Base-by-base conservation (phyloP, 2,797 vertebrate species). In the Ctenopoma kingsleyae region DNA sequence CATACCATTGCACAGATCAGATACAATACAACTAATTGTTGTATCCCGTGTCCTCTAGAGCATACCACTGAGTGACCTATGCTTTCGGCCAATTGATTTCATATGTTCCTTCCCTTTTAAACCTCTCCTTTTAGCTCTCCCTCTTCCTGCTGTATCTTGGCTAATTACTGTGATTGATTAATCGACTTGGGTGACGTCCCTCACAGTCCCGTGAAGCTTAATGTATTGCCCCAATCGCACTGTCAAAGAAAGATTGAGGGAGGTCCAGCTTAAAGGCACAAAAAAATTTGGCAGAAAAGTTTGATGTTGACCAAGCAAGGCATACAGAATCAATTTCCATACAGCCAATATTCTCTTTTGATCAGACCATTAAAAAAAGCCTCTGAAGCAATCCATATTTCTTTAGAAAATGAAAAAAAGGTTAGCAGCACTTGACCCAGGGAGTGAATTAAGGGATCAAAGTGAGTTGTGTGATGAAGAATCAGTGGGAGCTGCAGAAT, bases 111-210 rank as follows among this genome's bases (percentile, higher is more conserved):
- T 82, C 70, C 63, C 47, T 52, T 67, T 63, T 65, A 47, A 73
- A 16, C 44, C 36, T 54, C 54, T 69, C 5, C 20, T 58, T 62
- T 38, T 19, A 27, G 40, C 64, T 52, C 57, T 66, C 40, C 36
- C 64, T 66, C 35, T 56, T 41, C 67, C 68, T 48, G 57, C 62
- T 81, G 55, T n/a, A 56, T 71, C 82, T 35, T 11, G 16, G 41
- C 77, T 90, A 84, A 90, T 91, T 87, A 68, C 65, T 63, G 54
- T 54, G 81, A 90, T 79, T 87, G 85, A 89, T 88, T 87, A 73
- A 87, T 84, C 30, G 68, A 83, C 57, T 52, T 44, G 43, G 17
- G 41, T 65, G 76, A 76, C 50, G 51, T 76, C 64, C 17, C 71
- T 71, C 38, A 13, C 48, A 12, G 60, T 60, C 62, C 71, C 25